Percentiles rank a stretch among this genome's conserved stretches.
Evolutionary conservation across 2,888 invertebrate species (phyloP).

Genomic region (Hipparchia semele): DNA sequence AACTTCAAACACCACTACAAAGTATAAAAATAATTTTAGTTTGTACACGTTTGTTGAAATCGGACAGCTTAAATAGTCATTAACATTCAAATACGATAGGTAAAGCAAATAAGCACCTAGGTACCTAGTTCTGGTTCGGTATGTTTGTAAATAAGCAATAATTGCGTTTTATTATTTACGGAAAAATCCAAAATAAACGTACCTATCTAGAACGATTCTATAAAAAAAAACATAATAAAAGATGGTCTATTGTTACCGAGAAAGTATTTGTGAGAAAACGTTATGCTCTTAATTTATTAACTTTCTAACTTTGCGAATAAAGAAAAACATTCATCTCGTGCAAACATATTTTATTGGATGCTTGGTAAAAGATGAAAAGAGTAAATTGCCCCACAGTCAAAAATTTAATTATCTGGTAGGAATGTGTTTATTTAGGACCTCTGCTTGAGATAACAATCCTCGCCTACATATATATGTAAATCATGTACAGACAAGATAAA

Average conservation of each 20-base stretch:
- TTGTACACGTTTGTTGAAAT: too few relatives aligned
- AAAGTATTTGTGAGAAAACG: slow-evolving; percentile 20
- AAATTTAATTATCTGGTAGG: neutral
- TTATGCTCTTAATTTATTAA: slow-evolving; percentile 20
- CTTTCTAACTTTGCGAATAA: slow-evolving; percentile 25
- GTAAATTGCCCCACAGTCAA: neutral
- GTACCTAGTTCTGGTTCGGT: too few relatives aligned
- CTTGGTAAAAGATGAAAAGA: neutral
- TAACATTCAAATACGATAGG: too few relatives aligned
- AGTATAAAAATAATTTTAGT: too few relatives aligned
- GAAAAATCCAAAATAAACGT: neutral
- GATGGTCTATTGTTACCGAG: slow-evolving; percentile 12
- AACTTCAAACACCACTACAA: too few relatives aligned
- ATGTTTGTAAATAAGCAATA: too few relatives aligned
- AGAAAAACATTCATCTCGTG: slow-evolving; percentile 12
- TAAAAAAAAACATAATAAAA: slow-evolving; percentile 3
- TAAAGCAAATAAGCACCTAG: too few relatives aligned
- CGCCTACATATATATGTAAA: slow-evolving; percentile 32
- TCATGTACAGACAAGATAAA: slow-evolving; percentile 51
- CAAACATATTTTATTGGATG: slow-evolving; percentile 11
- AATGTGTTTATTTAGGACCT: slow-evolving; percentile 27
- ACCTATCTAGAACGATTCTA: neutral
- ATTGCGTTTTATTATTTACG: too few relatives aligned
- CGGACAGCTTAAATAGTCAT: too few relatives aligned
- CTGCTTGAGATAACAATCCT: slow-evolving; percentile 30